Conservation (phyloP, 1,140 invertebrate species). For the Magallana gigas region DNA sequence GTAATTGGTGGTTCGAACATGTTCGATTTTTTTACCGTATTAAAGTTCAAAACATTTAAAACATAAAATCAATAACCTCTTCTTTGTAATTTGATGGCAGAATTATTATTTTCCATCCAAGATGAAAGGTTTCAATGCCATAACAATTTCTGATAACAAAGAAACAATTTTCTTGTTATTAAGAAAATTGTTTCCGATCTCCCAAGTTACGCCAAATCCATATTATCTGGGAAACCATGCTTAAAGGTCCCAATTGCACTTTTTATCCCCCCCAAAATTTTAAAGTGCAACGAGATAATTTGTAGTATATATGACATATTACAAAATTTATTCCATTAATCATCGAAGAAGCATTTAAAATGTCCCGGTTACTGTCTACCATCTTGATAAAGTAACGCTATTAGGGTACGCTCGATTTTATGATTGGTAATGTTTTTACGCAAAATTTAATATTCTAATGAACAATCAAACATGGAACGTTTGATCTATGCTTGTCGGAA, state of each 20-base stretch:
- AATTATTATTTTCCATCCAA: constrained; percentile 1
- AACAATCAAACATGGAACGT: not conserved
- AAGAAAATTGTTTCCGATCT: constrained; percentile 33
- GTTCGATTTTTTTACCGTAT: not conserved
- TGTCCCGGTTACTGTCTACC: not conserved
- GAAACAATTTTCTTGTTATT: constrained; percentile 23
- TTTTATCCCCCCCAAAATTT: not conserved
- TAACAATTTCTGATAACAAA: not conserved
- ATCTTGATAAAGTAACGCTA: not conserved
- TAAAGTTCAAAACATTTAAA: constrained; percentile 34
- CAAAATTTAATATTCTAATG: not conserved
- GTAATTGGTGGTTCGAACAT: not conserved
- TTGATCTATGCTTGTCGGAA: constrained; percentile 8
- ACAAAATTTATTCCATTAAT: not conserved
- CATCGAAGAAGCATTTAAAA: not conserved
- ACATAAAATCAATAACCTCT: not conserved
- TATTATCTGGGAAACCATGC: not conserved
- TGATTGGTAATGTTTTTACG: not conserved
- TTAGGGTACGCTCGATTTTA: not conserved
- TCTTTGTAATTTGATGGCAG: not conserved
- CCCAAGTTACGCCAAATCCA: not conserved
- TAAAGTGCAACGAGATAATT: not conserved
- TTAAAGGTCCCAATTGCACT: not conserved
- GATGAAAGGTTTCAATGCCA: not conserved
- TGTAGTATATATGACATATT: constrained; percentile 12